These are phyloP conservation scores for Pangasius sanitwongsei DNA, from an alignment of 2,797 vertebrate genomes.

Conservation along the genomic window DNA sequence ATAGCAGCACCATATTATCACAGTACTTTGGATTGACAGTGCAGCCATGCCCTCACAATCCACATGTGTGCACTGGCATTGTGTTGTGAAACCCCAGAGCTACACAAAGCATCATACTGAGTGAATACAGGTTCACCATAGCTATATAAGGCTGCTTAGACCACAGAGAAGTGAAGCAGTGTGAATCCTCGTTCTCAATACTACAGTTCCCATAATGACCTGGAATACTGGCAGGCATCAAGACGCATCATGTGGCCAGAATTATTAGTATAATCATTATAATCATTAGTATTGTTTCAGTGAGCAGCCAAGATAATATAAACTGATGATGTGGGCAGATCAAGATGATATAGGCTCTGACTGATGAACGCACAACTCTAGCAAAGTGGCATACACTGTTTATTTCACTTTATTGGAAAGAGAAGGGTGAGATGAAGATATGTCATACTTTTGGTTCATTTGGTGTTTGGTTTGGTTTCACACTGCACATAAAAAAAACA, in stretches of 20 bases:
- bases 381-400: background rate
- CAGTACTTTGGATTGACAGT: background rate
- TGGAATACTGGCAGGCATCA: background rate
- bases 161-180: background rate
- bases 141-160: background rate
- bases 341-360: background rate
- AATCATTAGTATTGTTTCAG: background rate
- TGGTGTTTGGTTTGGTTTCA: constrained; percentile 10
- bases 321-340: background rate
- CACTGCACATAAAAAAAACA: background rate
- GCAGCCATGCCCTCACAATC: background rate
- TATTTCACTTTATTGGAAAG: background rate
- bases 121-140: background rate
- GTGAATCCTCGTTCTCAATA: background rate
- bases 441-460: background rate
- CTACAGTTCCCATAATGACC: background rate
- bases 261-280: no score
- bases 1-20: background rate
- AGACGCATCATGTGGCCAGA: background rate
- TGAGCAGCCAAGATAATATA: background rate
- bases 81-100: background rate
- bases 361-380: background rate
- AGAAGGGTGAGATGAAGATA: background rate
- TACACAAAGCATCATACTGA: background rate
- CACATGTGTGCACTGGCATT: background rate